Base-by-base conservation (phyloP, 2,113 vertebrate species). In the Elaphurus davidianus region DNA sequence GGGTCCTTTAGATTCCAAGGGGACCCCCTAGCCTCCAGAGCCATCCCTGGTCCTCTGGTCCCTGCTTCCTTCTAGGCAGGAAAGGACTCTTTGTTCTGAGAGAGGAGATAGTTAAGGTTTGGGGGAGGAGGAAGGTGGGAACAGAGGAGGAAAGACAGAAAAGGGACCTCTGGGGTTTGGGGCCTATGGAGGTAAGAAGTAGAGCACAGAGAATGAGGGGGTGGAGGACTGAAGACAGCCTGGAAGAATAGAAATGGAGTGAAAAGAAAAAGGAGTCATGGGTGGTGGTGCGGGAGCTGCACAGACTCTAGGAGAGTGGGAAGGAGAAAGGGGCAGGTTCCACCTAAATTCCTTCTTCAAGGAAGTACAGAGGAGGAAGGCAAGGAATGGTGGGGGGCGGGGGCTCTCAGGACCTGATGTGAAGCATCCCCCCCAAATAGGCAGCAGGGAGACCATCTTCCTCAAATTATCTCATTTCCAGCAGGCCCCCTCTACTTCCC, bases 51-150 rank as follows among this genome's bases (percentile, higher is more conserved):
- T n/a, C 54, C 94, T 90, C 84, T 76, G 87, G 59, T 28, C 60
- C 74, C 55, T 40, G 94, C 47, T 21, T 3, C 28, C 30, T 90
- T n/a, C 43, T 23, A 43, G 54, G 27, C 87, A 94, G 94, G 94
- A 93, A 93, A 95, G 45, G 87, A 62, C 62, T 83, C 96, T 98
- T 98, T 98, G 98, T 98, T 98, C 97, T 71, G 45, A 43, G 27
- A 57, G 40, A n/a, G 15, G 13, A 17, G 28, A 84, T 83, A 25
- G 57, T 95, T 45, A 82, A 50, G 74, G 81, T 28, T 90, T 57
- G 67, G 87, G 84, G 81, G 84, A 33, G 79, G 59, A 28, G n/a
- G 47, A 27, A 33, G 57, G 40, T 6, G 47, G 76, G 23, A 64
- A 25, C 14, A 47, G n/a, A 43, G 30, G 30, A 13, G 50, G 52